Evolutionary conservation across 1,140 invertebrate species (phyloP).

Genomic region (Scaptomyza pallida): DNA sequence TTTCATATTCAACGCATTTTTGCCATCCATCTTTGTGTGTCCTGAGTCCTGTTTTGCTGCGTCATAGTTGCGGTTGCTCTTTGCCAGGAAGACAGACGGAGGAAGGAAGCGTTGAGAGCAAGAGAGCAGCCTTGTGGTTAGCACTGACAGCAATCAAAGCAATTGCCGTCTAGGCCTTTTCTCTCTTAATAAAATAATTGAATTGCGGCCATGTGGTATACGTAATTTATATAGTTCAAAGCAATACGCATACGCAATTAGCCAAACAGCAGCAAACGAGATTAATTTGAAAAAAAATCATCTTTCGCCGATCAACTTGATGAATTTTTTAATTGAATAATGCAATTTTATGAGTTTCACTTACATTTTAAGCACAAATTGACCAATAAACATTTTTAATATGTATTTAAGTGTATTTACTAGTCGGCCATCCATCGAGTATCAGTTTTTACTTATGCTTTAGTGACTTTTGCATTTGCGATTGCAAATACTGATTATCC

Average conservation of each 20-base stretch:
- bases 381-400: too few species aligned
- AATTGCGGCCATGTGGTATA: constrained; percentile 73
- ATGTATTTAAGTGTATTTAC: too few species aligned
- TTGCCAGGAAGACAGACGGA: background rate
- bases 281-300: background rate
- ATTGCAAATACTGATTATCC: constrained; percentile 1
- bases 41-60: constrained; percentile 31
- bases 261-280: constrained; percentile 17
- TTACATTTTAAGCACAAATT: too few species aligned
- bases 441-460: background rate
- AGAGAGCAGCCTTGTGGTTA: constrained; percentile 56
- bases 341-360: too few species aligned
- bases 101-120: background rate
- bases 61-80: constrained; percentile 61
- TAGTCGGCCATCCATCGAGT: background rate
- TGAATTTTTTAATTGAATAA: too few species aligned
- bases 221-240: constrained; percentile 62
- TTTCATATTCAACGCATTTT: constrained; percentile 69
- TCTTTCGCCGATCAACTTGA: background rate
- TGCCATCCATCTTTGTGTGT: constrained; percentile 48
- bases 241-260: constrained; percentile 69
- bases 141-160: constrained; percentile 69
- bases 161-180: constrained; percentile 62
- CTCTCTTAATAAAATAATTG: constrained; percentile 74
- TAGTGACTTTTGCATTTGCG: background rate